phyloP scores from a whole-genome alignment of 2,113 vertebrate species.

The Etia nguti region DNA sequence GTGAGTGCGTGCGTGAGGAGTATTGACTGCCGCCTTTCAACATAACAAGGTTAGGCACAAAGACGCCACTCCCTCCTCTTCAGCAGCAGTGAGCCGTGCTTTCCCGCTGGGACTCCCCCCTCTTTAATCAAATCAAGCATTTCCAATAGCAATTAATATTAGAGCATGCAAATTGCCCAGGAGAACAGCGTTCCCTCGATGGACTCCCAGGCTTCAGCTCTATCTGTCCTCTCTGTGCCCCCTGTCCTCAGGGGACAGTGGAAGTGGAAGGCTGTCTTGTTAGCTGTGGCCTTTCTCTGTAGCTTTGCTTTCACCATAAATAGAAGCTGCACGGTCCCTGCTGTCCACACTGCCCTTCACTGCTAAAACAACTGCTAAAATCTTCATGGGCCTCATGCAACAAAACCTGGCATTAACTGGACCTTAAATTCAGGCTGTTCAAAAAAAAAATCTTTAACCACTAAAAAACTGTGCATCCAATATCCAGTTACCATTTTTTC shows the following conservation, averaged over 20 bases:
- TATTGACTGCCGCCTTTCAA: neutral
- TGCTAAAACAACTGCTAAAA: neutral
- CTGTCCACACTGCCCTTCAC: neutral
- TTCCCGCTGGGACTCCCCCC: constrained; percentile 15
- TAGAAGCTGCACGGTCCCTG: neutral
- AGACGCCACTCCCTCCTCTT: neutral
- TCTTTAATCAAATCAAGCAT: constrained; percentile 46
- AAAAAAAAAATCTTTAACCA: neutral
- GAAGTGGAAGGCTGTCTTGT: neutral
- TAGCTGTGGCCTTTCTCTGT: neutral
- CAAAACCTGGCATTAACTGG: accelerated
- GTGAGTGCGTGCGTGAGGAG: neutral
- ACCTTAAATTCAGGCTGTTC: neutral
- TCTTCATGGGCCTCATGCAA: neutral
- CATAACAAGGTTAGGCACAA: constrained; percentile 32
- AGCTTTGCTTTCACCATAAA: neutral
- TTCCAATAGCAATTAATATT: constrained; percentile 55
- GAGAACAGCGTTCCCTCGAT: constrained; percentile 22
- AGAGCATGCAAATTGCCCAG: constrained; percentile 29
- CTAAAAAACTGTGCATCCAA: accelerated
- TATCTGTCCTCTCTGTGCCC: neutral
- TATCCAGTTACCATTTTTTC: neutral
- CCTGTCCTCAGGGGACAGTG: neutral
- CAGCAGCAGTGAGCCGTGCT: neutral
- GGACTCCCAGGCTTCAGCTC: neutral